Evolutionary conservation across 2,797 vertebrate species (phyloP).

Genomic region (Cottoperca gobio): DNA sequence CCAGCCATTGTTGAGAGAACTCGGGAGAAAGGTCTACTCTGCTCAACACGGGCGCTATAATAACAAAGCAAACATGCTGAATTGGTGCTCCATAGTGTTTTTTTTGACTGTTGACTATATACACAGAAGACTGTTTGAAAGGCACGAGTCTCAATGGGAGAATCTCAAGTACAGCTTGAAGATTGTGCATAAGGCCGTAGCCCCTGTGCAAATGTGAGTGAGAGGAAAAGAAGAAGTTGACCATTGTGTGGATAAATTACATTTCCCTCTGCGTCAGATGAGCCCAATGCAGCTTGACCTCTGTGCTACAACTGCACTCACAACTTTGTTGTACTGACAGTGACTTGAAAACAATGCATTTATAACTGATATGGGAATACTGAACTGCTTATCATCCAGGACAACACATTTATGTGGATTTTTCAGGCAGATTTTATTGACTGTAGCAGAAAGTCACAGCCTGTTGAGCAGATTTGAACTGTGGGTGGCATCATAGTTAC

Average conservation of each 20-base stretch:
- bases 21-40: slow-evolving; percentile 33
- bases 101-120: slow-evolving; percentile 23
- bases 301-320: slow-evolving; percentile 26
- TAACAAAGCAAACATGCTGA: slow-evolving; percentile 55
- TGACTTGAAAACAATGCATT: slow-evolving; percentile 40
- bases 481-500: slow-evolving; percentile 22
- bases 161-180: slow-evolving; percentile 62
- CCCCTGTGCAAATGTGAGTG: slow-evolving; percentile 38
- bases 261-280: slow-evolving; percentile 38
- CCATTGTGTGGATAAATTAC: slow-evolving; percentile 63
- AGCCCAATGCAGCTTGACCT: slow-evolving; percentile 25
- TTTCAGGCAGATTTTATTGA: slow-evolving; percentile 33
- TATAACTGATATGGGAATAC: slow-evolving; percentile 9
- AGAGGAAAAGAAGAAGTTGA: slow-evolving; percentile 3
- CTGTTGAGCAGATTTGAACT: slow-evolving; percentile 25
- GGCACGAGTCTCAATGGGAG: slow-evolving; percentile 28
- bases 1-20: slow-evolving; percentile 41
- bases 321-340: slow-evolving; percentile 33
- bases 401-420: slow-evolving; percentile 16
- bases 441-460: slow-evolving; percentile 15
- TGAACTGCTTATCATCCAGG: slow-evolving; percentile 11
- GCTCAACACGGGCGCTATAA: slow-evolving; percentile 40
- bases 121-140: slow-evolving; percentile 52
- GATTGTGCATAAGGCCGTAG: slow-evolving; percentile 45
- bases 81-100: slow-evolving; percentile 27